Percentiles rank a stretch among this genome's conserved stretches.
These are phyloP conservation scores for Prosapia bicincta DNA, from an alignment of 2,888 invertebrate genomes.

Conservation along the genomic window DNA sequence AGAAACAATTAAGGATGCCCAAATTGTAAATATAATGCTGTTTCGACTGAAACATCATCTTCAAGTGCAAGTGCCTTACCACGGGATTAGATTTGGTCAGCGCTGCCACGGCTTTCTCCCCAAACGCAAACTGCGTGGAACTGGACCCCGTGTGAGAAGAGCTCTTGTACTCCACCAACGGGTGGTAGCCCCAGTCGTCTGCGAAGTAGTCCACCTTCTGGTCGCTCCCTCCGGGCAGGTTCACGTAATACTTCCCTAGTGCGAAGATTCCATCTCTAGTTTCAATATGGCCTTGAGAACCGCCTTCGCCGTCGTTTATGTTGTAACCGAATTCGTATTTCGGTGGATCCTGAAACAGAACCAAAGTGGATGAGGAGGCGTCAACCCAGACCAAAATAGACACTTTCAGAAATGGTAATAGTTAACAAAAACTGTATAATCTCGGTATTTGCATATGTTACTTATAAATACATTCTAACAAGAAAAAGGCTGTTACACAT, in stretches of 20 bases:
- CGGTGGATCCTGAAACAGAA: slow-evolving; percentile 48
- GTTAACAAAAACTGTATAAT: too few species aligned
- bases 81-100: slow-evolving; percentile 35
- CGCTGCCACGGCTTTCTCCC: slow-evolving; percentile 54
- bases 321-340: slow-evolving; percentile 54
- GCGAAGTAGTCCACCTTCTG: slow-evolving; percentile 57
- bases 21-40: too few species aligned
- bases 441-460: too few species aligned
- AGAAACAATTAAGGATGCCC: too few species aligned
- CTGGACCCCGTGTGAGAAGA: slow-evolving; percentile 51
- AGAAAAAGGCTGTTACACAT: too few species aligned
- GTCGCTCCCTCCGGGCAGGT: slow-evolving; percentile 41
- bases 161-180: slow-evolving; percentile 55
- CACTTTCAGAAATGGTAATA: too few species aligned
- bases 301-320: slow-evolving; percentile 47
- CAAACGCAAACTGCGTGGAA: slow-evolving; percentile 54
- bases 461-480: too few species aligned
- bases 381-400: too few species aligned
- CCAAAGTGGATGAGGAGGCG: too few species aligned
- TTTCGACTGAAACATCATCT: too few species aligned
- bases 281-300: slow-evolving; percentile 49
- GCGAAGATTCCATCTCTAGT: slow-evolving; percentile 48
- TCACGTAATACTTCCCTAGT: slow-evolving; percentile 47
- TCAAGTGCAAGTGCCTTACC: background rate
- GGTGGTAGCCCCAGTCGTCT: slow-evolving; percentile 63